Base-by-base conservation (phyloP, 2,797 vertebrate genomes). In the Oryzias sinensis region DNA sequence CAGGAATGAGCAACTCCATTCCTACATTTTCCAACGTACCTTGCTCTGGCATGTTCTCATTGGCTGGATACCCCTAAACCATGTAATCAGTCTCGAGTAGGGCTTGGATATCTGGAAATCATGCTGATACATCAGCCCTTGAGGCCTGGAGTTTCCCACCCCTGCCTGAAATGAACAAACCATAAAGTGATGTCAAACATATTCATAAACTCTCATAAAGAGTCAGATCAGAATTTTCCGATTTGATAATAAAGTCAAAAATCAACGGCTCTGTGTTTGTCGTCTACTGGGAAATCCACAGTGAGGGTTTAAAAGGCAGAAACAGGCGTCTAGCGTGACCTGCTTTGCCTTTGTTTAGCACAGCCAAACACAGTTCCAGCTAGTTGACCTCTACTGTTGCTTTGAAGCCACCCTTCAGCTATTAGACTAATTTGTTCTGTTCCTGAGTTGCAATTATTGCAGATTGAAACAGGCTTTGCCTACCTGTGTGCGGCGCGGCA, bases 381-480 rank as follows among this genome's bases (percentile, higher is more conserved):
- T 37, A 49, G 72, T 50, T 79, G 77, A 81, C 81, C 82, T 77
- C 80, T 68, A 71, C 56, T 59, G 11, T 76, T 76, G 75, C 81
- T 73, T 76, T 60, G 62, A 62, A 80, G 61, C 73, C 76, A 65
- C 65, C 81, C 81, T 83, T 62, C 68, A 71, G 77, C 82, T 72
- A 81, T 80, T 78, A 80, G 58, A 53, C 74, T 81, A 71, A 84
- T 88, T 81, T 74, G 74, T 75, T 81, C 62, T 45, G 80, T 77
- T 76, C 77, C 77, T 65, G 70, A 41, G 41, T 46, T 75, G 71
- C 78, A 80, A 84, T 86, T 82, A 80, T 68, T 70, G 53, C 73
- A 78, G 69, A 80, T 40, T 59, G 70, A 72, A 51, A 59, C 3
- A 7, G 29, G 58, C 29, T 18, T 62, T 53, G n/a, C 25, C 49